Evolutionary conservation across 2,113 vertebrate species (phyloP).

Genomic region (Oreotragus oreotragus): DNA sequence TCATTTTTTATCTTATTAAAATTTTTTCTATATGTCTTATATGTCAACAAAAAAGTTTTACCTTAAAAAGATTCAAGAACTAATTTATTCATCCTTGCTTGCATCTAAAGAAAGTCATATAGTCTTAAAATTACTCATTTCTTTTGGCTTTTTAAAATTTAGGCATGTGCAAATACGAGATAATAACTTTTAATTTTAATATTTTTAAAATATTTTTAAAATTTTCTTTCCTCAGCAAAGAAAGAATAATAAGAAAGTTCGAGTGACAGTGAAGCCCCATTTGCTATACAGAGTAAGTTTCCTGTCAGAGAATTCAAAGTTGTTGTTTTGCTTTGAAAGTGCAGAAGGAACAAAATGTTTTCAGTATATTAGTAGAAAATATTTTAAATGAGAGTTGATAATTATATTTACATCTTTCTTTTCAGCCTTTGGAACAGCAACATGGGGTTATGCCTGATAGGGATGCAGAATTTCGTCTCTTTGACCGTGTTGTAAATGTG

Average conservation of each 20-base stretch:
- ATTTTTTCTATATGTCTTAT: background rate
- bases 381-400: slow-evolving; percentile 19
- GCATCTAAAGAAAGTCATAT: background rate
- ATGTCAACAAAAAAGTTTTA: background rate
- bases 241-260: slow-evolving; percentile 94
- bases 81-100: background rate
- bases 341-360: background rate
- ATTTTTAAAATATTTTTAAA: slow-evolving; percentile 14
- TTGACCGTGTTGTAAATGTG: slow-evolving; percentile 96
- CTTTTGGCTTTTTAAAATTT: slow-evolving; percentile 6
- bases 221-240: slow-evolving; percentile 83
- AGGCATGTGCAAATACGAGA: background rate
- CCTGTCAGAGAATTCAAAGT: background rate
- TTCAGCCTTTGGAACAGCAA: slow-evolving; percentile 94
- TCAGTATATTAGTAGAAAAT: background rate
- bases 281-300: slow-evolving; percentile 93
- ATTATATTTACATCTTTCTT: slow-evolving; percentile 38
- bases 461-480: slow-evolving; percentile 92
- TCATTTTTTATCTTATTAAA: background rate
- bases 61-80: background rate
- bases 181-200: slow-evolving; percentile 17
- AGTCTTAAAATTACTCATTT: slow-evolving; percentile 15
- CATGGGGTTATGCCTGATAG: slow-evolving; percentile 93
- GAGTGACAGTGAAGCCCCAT: slow-evolving; percentile 97
- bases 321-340: background rate